Evolutionary conservation across 2,888 invertebrate species (phyloP).

Genomic region (Yponomeuta cagnagella): DNA sequence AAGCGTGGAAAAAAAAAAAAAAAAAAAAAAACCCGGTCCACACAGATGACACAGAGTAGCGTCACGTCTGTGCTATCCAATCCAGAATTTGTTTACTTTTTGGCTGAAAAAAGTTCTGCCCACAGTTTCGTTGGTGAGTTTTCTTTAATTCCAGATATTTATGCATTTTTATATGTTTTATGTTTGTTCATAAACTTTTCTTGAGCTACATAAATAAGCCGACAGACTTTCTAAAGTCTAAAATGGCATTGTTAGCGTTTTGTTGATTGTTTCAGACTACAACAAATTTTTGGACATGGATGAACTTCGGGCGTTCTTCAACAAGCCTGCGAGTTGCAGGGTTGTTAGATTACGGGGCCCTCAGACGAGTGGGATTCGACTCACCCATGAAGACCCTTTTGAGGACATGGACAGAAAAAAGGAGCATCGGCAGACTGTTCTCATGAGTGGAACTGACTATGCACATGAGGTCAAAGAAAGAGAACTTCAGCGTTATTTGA

Average conservation of each 20-base stretch:
- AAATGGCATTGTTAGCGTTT: background rate
- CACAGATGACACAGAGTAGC: too few species aligned
- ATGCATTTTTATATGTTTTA: too few species aligned
- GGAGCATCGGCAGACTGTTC: slow-evolving; percentile 48
- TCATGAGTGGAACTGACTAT: slow-evolving; percentile 50
- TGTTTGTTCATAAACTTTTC: too few species aligned
- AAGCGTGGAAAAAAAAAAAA: too few species aligned
- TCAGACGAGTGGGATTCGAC: slow-evolving; percentile 48
- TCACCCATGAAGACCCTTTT: slow-evolving; percentile 44
- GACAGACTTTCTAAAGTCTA: background rate
- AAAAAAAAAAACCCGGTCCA: too few species aligned
- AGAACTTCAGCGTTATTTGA: slow-evolving; percentile 48
- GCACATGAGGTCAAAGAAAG: slow-evolving; percentile 45
- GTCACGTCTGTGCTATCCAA: too few species aligned
- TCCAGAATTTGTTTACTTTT: too few species aligned
- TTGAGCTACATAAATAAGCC: too few species aligned
- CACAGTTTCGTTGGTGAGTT: too few species aligned
- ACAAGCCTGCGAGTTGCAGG: slow-evolving; percentile 44
- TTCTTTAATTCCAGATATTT: too few species aligned
- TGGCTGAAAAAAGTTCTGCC: too few species aligned
- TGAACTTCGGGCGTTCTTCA: slow-evolving; percentile 55
- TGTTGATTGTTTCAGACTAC: background rate
- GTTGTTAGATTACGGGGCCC: slow-evolving; percentile 47
- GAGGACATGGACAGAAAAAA: slow-evolving; percentile 43
- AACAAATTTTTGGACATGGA: slow-evolving; percentile 38